Evolutionary conservation across 2,797 vertebrate genomes (phyloP).

Genomic region (Sebastes trivittatus): DNA sequence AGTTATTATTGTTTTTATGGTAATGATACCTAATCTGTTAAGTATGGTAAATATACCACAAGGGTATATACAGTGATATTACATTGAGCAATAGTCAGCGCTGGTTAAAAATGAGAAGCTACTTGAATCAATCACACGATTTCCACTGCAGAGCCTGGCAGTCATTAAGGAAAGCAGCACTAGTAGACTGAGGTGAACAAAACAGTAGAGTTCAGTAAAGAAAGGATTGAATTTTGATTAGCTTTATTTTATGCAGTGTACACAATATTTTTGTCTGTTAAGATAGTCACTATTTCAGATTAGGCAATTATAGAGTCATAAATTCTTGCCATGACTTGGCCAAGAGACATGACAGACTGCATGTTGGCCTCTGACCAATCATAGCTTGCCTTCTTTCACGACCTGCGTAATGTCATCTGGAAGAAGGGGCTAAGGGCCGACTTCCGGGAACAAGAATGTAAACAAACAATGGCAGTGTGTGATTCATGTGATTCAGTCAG

Average conservation of each 20-base stretch:
- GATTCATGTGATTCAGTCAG: too few relatives aligned
- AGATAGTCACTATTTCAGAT: background rate
- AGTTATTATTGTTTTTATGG: too few relatives aligned
- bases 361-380: background rate
- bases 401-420: too few relatives aligned
- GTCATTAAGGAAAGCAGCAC: background rate
- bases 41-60: background rate
- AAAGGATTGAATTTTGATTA: background rate
- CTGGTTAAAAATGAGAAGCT: too few relatives aligned
- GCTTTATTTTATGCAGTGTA: background rate
- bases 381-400: background rate
- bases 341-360: background rate
- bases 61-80: too few relatives aligned
- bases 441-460: background rate
- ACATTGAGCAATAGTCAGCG: too few relatives aligned
- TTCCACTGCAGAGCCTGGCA: background rate
- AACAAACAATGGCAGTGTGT: background rate
- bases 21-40: too few relatives aligned
- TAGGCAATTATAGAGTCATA: background rate
- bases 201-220: background rate
- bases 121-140: too few relatives aligned
- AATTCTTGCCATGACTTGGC: background rate
- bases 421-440: background rate
- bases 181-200: background rate
- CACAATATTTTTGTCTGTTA: too few relatives aligned